Evolutionary conservation across 2,113 vertebrate species (phyloP), one percentile per base, ranked within the genome.

Genomic region (Cyphomyrus plagiostoma): DNA sequence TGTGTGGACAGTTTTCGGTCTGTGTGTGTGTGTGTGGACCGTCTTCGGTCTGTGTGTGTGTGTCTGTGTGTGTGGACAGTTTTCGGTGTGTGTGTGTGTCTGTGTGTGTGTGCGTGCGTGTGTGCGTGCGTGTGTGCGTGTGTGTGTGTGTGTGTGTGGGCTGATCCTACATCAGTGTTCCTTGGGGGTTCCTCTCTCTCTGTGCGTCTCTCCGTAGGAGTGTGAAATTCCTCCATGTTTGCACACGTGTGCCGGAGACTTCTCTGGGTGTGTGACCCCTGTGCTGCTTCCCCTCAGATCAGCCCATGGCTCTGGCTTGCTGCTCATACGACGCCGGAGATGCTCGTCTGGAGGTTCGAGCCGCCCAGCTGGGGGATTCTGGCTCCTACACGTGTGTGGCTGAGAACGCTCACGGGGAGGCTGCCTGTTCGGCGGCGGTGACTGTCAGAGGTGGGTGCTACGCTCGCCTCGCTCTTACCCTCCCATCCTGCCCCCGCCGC

Each of bases 371-470:
- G 0, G 96, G 96, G 90, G 96, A 97, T 39, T 91, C 96, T 3
- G 97, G 97, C 49, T 89, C 93, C 90, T 98, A 97, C 53, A 95
- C 94, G 5, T 98, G 97, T 90, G 93, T 97, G 90, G 97, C 96
- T 17, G 94, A 96, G 92, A 98, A 97, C 91, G 89, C 84, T 85
- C 85, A 85, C 56, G 97, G 97, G 58, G 94, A 92, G 88, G 95
- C 94, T 58, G 96, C 95, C 86, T 97, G 96, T 93, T 96, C 94
- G 2, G 95, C 96, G 91, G 94, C 90, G 30, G 96, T 97, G 92
- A 95, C 94, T 9, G 95, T 98, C 90, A 96, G 93, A 91, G 97
- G 97, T 98, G 62, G 62, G 62, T 66, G 2, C n/a, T n/a, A 1
- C 3, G 42, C 42, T 4, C 42, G 8, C 30, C 66, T 74, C 26